Evolutionary conservation across 2,797 vertebrate genomes (phyloP).

Genomic region (Ceyx erithaca): DNA sequence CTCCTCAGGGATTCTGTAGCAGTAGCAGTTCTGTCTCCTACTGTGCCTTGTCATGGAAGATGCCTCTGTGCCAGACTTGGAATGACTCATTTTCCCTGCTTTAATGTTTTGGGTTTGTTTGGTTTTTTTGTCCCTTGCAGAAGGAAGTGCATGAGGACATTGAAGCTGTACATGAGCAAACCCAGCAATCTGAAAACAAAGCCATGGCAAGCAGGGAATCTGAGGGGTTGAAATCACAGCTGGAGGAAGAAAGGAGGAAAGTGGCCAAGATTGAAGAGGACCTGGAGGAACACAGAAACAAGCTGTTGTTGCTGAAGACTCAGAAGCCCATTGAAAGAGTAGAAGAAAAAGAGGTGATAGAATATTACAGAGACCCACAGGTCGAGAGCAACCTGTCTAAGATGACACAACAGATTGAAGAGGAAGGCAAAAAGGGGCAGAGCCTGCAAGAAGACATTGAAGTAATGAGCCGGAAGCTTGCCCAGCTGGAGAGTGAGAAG

Average conservation of each 20-base stretch:
- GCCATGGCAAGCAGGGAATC: constrained; percentile 65
- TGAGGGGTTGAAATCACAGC: constrained; percentile 77
- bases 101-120: fast-evolving
- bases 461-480: constrained; percentile 77
- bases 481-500: constrained; percentile 78
- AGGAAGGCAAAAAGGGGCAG: constrained; percentile 80
- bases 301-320: constrained; percentile 86
- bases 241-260: constrained; percentile 86
- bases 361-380: constrained; percentile 92
- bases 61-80: background rate
- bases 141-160: constrained; percentile 86
- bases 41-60: background rate
- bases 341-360: constrained; percentile 92
- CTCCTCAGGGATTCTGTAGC: background rate
- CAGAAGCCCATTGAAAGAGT: constrained; percentile 90
- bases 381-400: constrained; percentile 82
- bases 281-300: constrained; percentile 83
- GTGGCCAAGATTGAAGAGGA: constrained; percentile 77
- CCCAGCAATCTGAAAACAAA: constrained; percentile 79
- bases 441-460: constrained; percentile 83
- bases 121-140: constrained; percentile 71
- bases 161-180: constrained; percentile 71
- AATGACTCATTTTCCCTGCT: background rate
- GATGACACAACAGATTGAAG: constrained; percentile 78
- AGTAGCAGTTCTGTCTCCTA: background rate